A percentile compares a stretch with the other conserved stretches of the same genome.
Conservation (phyloP, 2,797 vertebrate genomes). For the Xiphophorus birchmanni region DNA sequence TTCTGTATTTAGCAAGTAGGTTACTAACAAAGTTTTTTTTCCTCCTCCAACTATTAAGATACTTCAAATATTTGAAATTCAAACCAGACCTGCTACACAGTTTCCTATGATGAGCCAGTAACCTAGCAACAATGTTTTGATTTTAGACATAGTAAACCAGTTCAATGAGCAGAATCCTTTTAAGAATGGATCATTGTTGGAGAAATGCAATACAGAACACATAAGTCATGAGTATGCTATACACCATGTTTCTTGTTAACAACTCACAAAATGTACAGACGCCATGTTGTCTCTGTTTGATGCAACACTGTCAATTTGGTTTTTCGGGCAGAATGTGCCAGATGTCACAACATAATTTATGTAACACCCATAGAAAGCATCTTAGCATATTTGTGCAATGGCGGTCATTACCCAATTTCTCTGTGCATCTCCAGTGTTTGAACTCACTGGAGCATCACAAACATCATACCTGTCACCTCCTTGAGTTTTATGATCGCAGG, state of each 20-base stretch:
- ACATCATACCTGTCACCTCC: slow-evolving; percentile 65
- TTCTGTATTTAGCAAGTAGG: neutral
- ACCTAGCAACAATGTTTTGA: neutral
- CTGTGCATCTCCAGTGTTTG: neutral
- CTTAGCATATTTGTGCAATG: neutral
- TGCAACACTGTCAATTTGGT: neutral
- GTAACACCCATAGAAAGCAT: neutral
- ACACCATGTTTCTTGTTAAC: neutral
- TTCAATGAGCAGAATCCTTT: neutral
- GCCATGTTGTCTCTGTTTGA: neutral
- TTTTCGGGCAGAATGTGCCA: neutral
- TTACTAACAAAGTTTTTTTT: neutral
- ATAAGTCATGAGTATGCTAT: neutral
- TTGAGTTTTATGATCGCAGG: slow-evolving; percentile 81
- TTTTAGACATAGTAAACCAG: neutral
- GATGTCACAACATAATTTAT: neutral
- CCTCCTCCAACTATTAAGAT: neutral
- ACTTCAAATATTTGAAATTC: neutral
- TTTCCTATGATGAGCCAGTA: neutral
- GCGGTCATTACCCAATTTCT: too few relatives aligned
- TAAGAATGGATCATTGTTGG: neutral
- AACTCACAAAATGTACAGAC: neutral
- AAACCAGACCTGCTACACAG: too few relatives aligned
- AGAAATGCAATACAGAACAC: neutral
- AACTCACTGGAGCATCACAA: neutral